Evolutionary conservation across 2,888 invertebrate species (phyloP), one percentile per base, ranked within the genome.

Genomic region (Thyatira batis): DNA sequence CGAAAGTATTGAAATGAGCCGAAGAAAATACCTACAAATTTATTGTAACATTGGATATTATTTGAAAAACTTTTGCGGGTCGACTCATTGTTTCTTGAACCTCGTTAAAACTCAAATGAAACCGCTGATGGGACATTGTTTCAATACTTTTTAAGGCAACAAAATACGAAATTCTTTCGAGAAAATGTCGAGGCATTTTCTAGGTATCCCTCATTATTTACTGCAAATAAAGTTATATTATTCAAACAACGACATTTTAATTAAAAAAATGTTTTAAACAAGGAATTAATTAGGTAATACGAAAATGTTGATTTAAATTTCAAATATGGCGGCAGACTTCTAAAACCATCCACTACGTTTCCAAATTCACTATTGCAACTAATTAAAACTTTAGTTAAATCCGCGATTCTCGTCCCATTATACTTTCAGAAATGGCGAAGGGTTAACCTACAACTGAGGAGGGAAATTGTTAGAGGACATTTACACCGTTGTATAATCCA

Each of bases 321-420:
- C 77, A 81, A 84, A 85, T 82, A 72, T 71, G 68, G 70, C 68
- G 60, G 62, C 77, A 71, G 61, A 69, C 76, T 76, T 69, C 68
- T 72, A 69, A 79, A 82, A 76, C 73, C 67, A 73, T 61, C 71
- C 63, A 65, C 60, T 68, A 70, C 70, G 64, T 81, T 80, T 84
- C 80, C 85, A 82, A 80, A 87, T 87, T 83, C 81, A 84, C 85
- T 86, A 87, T 88, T 87, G 85, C 84, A 88, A 89, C 89, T 89
- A 89, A 89, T 89, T 90, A 90, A 89, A 89, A 90, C 89, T 90
- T 89, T 85, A 84, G 80, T 85, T 85, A 80, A 87, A 88, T 85
- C 82, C 84, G 82, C 83, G 85, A 84, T 83, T 84, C 82, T 82
- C 85, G 87, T 89, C 82, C 83, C 85, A 88, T 89, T 89, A 87